Evolutionary conservation across 2,888 invertebrate genomes (phyloP), one percentile per base, ranked within the genome.

Genomic region (Drosophila melanosoma): DNA sequence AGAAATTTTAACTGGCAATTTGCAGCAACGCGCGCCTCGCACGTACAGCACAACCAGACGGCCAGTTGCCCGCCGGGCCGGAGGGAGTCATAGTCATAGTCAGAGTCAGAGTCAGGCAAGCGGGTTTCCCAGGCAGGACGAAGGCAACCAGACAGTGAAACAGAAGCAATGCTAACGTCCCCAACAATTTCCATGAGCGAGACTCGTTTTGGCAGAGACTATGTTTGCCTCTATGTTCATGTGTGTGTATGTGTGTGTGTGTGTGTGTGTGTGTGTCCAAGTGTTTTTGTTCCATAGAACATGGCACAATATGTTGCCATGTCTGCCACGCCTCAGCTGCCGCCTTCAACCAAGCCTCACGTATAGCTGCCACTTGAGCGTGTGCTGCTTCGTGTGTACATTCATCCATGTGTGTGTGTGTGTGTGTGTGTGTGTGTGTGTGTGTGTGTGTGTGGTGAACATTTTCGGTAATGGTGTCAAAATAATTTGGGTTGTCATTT

Each of bases 1-100:
- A 87, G 74, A 87, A 87, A 87, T 89, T 89, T 87, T 87, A 87
- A 89, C 89, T 87, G 89, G 81, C 89, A 87, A 89, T 87, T 87
- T 87, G 89, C 81, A 87, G 85, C 73, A 84, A 70, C 75, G 82
- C 73, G 85, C 78, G 75, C 76, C 79, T 77, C 83, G 79, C 83
- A 79, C 82, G 80, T 80, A 82, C 83, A 68, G 67, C 67, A 66
- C 62, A 64, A 60, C 48, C 65, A 58, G 66, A 71, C 59, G 53
- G 56, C 61, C 66, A 63, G 71, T 35, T 52, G n/a, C 35, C 53
- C 73, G 35, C 29, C 29, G 5, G 29, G 54, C 59, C 59, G 35
- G 60, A 63, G 52, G 35, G 51, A 38, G 48, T 26, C 64, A 58
- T 40, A 20, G 23, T 29, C 29, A 20, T 33, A 35, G 35, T 26